Conservation (phyloP, 2,113 vertebrate genomes). For the Notiomystis cincta region DNA sequence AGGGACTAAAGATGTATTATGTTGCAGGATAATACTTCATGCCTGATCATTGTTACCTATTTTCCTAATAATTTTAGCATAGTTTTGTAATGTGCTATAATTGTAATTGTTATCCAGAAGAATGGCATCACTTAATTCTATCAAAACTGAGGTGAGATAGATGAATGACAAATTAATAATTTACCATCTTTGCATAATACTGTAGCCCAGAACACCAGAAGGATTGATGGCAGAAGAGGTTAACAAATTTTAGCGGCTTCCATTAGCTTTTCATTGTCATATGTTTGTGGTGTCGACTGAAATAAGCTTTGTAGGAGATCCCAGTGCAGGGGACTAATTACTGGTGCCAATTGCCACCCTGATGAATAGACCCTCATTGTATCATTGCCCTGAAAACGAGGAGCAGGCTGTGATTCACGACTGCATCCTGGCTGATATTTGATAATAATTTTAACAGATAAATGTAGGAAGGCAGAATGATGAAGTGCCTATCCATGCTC, state of each 20-base stretch:
- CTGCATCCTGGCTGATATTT: constrained; percentile 84
- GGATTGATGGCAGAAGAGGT: constrained; percentile 81
- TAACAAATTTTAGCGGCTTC: constrained; percentile 83
- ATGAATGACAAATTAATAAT: constrained; percentile 92
- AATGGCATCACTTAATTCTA: constrained; percentile 82
- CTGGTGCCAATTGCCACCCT: constrained; percentile 81
- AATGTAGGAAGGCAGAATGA: constrained; percentile 92
- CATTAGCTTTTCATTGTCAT: constrained; percentile 86
- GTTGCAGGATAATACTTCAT: neutral
- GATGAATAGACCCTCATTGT: constrained; percentile 93
- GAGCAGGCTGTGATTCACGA: constrained; percentile 81
- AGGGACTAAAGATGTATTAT: neutral
- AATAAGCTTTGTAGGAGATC: constrained; percentile 84
- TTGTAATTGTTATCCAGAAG: constrained; percentile 89
- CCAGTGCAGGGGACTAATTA: constrained; percentile 90
- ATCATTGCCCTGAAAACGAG: constrained; percentile 81
- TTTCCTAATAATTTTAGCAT: constrained; percentile 59
- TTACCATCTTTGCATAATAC: constrained; percentile 88
- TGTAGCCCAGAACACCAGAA: constrained; percentile 67
- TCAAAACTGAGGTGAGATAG: constrained; percentile 75
- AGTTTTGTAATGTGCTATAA: constrained; percentile 69
- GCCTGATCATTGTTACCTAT: constrained; percentile 25
- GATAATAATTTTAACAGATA: constrained; percentile 99
- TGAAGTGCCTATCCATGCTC: constrained; percentile 86
- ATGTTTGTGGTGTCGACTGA: constrained; percentile 77